These are phyloP conservation scores for Machaerirhynchus nigripectus DNA, from an alignment of 2,113 vertebrate species.

Conservation along the genomic window DNA sequence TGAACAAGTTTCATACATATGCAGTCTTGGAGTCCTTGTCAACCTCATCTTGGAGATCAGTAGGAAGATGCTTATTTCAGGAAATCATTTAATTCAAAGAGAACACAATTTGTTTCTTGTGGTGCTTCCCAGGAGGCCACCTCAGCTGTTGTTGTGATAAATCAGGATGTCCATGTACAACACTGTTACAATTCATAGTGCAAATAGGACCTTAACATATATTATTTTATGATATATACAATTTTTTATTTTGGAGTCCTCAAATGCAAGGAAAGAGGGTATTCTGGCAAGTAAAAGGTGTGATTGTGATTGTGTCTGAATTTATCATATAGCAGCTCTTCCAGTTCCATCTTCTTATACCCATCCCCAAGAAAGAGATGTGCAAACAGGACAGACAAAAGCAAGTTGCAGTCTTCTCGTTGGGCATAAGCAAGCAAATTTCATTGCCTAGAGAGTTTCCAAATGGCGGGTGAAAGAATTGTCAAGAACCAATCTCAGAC, in stretches of 20 bases:
- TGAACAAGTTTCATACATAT: neutral
- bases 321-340: neutral
- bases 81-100: neutral
- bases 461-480: neutral
- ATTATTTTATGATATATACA: neutral
- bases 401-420: neutral
- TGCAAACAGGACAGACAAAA: neutral
- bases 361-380: fast-evolving
- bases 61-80: neutral
- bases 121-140: neutral
- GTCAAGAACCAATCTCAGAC: neutral
- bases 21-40: neutral
- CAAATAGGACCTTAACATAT: neutral
- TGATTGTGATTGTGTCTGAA: neutral
- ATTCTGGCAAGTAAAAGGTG: neutral
- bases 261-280: neutral
- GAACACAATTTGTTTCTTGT: neutral
- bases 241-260: neutral
- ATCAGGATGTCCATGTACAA: neutral
- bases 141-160: neutral
- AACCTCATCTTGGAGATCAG: neutral
- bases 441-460: neutral
- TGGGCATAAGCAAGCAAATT: neutral
- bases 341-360: neutral
- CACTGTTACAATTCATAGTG: neutral